Evolutionary conservation across 2,888 invertebrate species (phyloP).

Genomic region (Metellina segmentata): DNA sequence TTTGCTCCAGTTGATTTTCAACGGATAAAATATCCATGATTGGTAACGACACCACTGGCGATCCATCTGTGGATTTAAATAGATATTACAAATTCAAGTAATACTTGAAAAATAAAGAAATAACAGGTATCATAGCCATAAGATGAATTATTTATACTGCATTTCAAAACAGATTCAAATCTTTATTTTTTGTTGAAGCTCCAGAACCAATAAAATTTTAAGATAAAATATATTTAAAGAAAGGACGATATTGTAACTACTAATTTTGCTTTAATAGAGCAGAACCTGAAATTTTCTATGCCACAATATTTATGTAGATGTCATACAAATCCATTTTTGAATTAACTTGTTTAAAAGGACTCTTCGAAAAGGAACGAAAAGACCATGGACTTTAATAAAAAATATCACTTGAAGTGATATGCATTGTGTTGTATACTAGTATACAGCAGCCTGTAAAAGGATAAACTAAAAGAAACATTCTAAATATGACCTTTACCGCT

Average conservation of each 20-base stretch:
- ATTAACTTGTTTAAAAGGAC: slow-evolving; percentile 17
- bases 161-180: not conserved
- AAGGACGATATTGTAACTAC: not conserved
- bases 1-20: slow-evolving; percentile 84
- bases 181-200: not conserved
- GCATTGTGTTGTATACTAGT: slow-evolving; percentile 38
- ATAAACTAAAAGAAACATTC: slow-evolving; percentile 75
- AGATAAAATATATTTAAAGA: not conserved
- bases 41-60: slow-evolving; percentile 27
- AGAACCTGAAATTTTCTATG: not conserved
- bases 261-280: not conserved
- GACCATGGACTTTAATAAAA: slow-evolving; percentile 10
- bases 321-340: slow-evolving; percentile 14
- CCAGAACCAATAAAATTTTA: not conserved
- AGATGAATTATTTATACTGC: not conserved
- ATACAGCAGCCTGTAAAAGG: slow-evolving; percentile 71
- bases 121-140: not conserved
- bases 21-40: slow-evolving; percentile 24
- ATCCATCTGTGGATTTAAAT: slow-evolving; percentile 62
- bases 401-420: slow-evolving; percentile 23
- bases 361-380: slow-evolving; percentile 1
- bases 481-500: slow-evolving; percentile 77
- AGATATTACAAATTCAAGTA: slow-evolving; percentile 3
- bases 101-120: not conserved
- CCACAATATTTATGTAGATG: not conserved